Base-by-base conservation (phyloP, 2,888 invertebrate species). In the Nymphalis polychloros region DNA sequence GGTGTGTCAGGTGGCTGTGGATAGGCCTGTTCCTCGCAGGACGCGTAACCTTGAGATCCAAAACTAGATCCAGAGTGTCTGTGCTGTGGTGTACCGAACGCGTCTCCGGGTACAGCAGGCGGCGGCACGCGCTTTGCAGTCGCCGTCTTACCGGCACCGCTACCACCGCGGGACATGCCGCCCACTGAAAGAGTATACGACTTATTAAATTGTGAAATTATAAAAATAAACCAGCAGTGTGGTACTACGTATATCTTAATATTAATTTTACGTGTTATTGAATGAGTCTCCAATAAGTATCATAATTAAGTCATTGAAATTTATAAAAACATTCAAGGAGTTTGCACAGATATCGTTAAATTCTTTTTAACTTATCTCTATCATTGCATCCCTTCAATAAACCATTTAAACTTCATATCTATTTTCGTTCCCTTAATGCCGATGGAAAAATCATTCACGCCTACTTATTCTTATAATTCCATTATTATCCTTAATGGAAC, bases 41-140 rank as follows among this genome's bases (percentile, higher is more conserved):
- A 95, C 69, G 96, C 96, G 86, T 96, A 96, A 71, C 96, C 96
- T 77, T 93, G 93, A 41, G 96, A 96, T 72, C 96, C 96, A 88
- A 96, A 96, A 81, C 96, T 96, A 87, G 96, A 95, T 68, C 96
- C 96, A 63, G 96, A 96, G 88, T 96, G 96, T 70, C 97, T 95
- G 89, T 96, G 93, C 81, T 93, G 92, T 4, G 92, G 93, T 13
- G 89, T 89, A 27, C 86, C 90, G 79, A 92, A 95, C 75, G 95
- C 95, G 86, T 96, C 95, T 78, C 96, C 95, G 61, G 97, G 97
- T 76, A 97, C 96, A 64, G 97, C 96, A 57, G 97, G 97, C 80
- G 97, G 97, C 79, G 97, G 96, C 84, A 97, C 97, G 93, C 97
- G 97, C 93, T 97, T 97, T 83, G 96, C 97, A 92, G 97, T 97